Base-by-base conservation (phyloP, 2,797 vertebrate species). In the Melanotaenia boesemani region DNA sequence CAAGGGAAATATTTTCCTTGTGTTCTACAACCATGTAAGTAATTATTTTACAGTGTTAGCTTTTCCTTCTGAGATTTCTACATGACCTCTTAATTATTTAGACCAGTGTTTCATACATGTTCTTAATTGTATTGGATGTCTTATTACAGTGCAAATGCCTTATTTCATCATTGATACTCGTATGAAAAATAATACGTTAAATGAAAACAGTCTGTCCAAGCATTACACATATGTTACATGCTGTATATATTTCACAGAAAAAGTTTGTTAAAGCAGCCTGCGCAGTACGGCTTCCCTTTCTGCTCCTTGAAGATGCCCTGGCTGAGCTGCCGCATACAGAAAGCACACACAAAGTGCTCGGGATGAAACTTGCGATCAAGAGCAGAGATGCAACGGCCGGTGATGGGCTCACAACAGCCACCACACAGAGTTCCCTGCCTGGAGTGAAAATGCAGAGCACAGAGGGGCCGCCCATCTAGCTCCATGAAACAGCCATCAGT, bases 311-410 rank as follows among this genome's bases (percentile, higher is more conserved):
- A 96, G 83, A 96, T 81, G 30, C 97, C 97, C 67, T 97, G 96
- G n/a, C 91, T 94, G 89, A 98, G 93, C 90, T 94, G 96, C 1
- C 91, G 85, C 85, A 95, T 93, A 86, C 97, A 98, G 90, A 97
- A 97, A 61, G 95, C 82, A 0, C 97, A 98, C 61, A 95, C 77
- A 18, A 98, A 99, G 89, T 98, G 97, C 91, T 98, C 97, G 0
- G 97, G 97, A 74, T 98, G 97, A 93, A 97, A 98, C 85, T 91
- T 97, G 90, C 68, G 88, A 18, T 94, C 94, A 0, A 95, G 71
- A 0, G 96, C 97, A 0, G 95, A 91, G 86, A 98, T 76, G 85
- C 97, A 97, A 85, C 96, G 96, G 65, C 97, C 95, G 0, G 75
- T 86, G 85, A 99, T 91, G 0, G 97, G 96, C 66, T 74, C 76